phyloP scores from a whole-genome alignment of 2,888 invertebrate genomes.

The Thecophora atra region DNA sequence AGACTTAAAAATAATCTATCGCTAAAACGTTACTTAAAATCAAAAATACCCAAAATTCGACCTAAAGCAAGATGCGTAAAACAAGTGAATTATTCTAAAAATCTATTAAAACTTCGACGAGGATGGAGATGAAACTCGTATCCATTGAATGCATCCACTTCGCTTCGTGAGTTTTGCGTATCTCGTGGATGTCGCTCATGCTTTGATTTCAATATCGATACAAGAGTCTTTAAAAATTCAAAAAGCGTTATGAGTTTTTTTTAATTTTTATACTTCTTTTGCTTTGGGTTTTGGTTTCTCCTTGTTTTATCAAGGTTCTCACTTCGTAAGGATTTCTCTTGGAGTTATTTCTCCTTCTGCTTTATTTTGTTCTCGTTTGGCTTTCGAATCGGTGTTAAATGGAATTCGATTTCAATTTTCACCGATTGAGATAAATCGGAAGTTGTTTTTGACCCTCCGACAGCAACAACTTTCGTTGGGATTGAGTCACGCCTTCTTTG shows the following conservation, averaged over 20 bases:
- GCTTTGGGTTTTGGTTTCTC: not conserved
- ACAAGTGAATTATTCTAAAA: too few relatives aligned
- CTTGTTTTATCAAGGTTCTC: not conserved
- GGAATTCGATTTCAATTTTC: conserved; percentile 56
- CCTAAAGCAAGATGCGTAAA: too few relatives aligned
- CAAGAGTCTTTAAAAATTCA: conserved; percentile 14
- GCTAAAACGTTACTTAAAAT: too few relatives aligned
- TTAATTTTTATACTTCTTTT: not conserved
- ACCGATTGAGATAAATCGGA: conserved; percentile 60
- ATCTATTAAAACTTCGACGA: too few relatives aligned
- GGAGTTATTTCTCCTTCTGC: not conserved
- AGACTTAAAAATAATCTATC: not conserved
- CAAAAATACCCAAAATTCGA: too few relatives aligned
- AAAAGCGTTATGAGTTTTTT: not conserved
- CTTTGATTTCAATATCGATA: conserved; percentile 28
- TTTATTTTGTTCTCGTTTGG: not conserved
- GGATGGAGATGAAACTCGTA: too few relatives aligned
- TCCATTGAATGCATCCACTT: not conserved
- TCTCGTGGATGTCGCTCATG: conserved; percentile 29
- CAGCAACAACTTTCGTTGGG: not conserved
- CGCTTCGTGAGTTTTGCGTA: conserved; percentile 15
- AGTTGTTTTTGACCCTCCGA: conserved; percentile 48
- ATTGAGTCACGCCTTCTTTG: conserved; percentile 43
- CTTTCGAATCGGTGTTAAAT: conserved; percentile 45
- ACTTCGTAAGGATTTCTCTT: not conserved